Evolutionary conservation across 2,888 invertebrate genomes (phyloP).

Genomic region (Gymnocheta viridis): DNA sequence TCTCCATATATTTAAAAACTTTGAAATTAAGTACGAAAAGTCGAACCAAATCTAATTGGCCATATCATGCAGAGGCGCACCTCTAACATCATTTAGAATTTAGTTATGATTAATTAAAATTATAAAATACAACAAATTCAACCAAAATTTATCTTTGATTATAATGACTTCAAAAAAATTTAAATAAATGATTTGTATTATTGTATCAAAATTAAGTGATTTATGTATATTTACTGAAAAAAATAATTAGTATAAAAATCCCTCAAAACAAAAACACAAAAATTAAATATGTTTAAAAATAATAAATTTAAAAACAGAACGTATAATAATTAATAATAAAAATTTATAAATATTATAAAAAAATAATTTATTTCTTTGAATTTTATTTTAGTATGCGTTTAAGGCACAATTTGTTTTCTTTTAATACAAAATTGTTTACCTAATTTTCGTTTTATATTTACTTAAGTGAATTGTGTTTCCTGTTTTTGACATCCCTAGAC

Average conservation of each 20-base stretch:
- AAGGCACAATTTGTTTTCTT: too few relatives aligned
- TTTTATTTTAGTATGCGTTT: conserved; percentile 1
- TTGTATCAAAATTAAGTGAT: conserved; percentile 62
- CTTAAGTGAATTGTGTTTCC: too few relatives aligned
- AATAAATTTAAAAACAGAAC: conserved; percentile 37
- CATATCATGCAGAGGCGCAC: not conserved
- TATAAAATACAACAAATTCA: not conserved
- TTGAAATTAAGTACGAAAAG: too few relatives aligned
- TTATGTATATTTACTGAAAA: conserved; percentile 41
- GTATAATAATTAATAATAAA: conserved; percentile 51
- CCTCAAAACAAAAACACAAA: conserved; percentile 38
- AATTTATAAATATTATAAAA: conserved; percentile 56
- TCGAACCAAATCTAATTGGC: not conserved
- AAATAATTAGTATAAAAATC: conserved; percentile 48
- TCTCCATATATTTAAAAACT: too few relatives aligned
- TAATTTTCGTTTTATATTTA: too few relatives aligned
- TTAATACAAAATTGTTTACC: too few relatives aligned
- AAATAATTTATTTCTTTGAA: not conserved
- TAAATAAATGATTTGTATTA: conserved; percentile 49
- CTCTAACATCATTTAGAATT: not conserved
- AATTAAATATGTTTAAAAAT: conserved; percentile 62
- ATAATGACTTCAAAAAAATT: not conserved
- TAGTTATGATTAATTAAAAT: not conserved
- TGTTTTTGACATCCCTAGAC: too few relatives aligned
- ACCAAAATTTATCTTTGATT: not conserved